Conservation (phyloP, 1,140 invertebrate species). For the Berghia stephanieae region DNA sequence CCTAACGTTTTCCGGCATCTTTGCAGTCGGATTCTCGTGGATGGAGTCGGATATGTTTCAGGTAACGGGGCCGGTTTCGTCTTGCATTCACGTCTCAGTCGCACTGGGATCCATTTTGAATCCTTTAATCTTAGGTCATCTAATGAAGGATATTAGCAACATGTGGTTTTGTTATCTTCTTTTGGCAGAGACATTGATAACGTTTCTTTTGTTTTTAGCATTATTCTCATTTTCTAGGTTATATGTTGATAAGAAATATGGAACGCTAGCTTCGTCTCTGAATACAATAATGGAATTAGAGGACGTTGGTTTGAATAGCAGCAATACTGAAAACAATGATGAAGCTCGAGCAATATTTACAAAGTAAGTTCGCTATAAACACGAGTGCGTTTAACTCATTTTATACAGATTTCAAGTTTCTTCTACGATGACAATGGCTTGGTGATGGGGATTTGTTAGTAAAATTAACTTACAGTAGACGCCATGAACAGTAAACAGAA, state of each 20-base stretch:
- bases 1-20: constrained; percentile 39
- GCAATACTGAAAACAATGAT: no score
- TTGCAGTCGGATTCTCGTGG: constrained; percentile 44
- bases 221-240: neutral
- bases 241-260: constrained; percentile 24
- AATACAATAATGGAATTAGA: no score
- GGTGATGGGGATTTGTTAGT: no score
- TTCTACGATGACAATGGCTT: no score
- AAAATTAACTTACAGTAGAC: no score
- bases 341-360: no score
- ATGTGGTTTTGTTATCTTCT: constrained; percentile 51
- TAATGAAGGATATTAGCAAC: constrained; percentile 42
- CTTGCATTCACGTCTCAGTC: constrained; percentile 38
- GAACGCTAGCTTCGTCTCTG: neutral
- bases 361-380: no score
- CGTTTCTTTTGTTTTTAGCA: constrained; percentile 36
- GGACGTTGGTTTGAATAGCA: no score
- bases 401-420: no score
- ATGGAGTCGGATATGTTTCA: constrained; percentile 40
- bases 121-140: constrained; percentile 40
- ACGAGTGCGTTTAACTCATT: no score
- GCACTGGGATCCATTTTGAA: constrained; percentile 40
- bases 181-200: constrained; percentile 24
- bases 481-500: no score
- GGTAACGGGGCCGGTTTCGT: constrained; percentile 42